A percentile compares a stretch with the other conserved stretches of the same genome.
phyloP scores from a whole-genome alignment of 2,797 vertebrate species.

The Clarias pachynema region DNA sequence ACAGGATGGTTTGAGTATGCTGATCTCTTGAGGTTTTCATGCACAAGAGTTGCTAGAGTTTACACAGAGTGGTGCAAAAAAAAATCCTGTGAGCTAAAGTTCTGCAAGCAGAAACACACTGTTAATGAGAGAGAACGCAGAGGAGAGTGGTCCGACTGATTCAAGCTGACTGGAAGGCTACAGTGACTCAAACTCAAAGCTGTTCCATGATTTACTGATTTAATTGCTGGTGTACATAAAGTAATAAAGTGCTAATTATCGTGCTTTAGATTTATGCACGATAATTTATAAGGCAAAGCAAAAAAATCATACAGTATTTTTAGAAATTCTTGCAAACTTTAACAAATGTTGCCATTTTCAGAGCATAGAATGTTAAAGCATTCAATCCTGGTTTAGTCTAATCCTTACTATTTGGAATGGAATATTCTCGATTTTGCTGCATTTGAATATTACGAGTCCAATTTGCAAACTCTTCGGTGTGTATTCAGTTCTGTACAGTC shows the following conservation, averaged over 20 bases:
- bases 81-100: background rate
- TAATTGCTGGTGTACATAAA: background rate
- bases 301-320: background rate
- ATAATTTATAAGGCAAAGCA: background rate
- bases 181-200: background rate
- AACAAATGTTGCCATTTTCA: background rate
- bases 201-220: background rate
- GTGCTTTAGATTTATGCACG: background rate
- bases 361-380: background rate
- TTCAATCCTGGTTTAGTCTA: background rate
- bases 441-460: too few relatives aligned
- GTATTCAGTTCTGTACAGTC: background rate
- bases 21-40: background rate
- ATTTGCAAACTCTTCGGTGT: background rate
- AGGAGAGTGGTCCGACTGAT: background rate
- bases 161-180: slow-evolving; percentile 7
- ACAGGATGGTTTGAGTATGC: background rate
- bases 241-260: too few relatives aligned
- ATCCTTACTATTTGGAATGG: background rate
- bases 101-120: background rate
- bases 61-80: background rate
- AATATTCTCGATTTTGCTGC: background rate
- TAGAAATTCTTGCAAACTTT: background rate
- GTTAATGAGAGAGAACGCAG: background rate
- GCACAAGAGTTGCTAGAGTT: background rate